A percentile compares a stretch with the other conserved stretches of the same genome.
Conservation (phyloP, 2,113 vertebrate species). For the Cathartes aura region DNA sequence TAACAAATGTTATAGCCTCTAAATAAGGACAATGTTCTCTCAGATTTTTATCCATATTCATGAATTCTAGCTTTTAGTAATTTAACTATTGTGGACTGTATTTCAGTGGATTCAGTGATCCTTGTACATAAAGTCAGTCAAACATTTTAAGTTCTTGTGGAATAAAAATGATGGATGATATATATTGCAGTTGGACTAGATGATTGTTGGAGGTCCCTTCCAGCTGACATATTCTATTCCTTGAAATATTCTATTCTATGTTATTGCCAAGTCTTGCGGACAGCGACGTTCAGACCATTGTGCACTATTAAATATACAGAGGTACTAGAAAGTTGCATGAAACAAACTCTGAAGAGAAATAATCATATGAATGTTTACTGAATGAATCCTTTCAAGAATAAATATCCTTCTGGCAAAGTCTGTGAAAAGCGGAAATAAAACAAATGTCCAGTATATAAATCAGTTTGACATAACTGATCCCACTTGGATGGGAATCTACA, state of each 20-base stretch:
- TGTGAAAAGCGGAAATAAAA: neutral
- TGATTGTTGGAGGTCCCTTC: neutral
- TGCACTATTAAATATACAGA: neutral
- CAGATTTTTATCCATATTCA: neutral
- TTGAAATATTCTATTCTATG: neutral
- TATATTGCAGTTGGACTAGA: neutral
- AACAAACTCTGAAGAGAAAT: neutral
- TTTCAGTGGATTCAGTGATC: neutral
- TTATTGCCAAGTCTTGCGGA: neutral
- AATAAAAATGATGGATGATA: neutral
- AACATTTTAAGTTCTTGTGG: neutral
- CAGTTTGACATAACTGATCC: neutral
- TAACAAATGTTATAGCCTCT: neutral
- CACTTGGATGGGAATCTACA: neutral
- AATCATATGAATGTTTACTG: neutral
- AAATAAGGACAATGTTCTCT: neutral
- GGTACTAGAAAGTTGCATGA: neutral
- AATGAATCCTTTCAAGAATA: neutral
- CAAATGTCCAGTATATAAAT: neutral
- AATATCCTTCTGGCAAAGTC: neutral
- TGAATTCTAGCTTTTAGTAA: neutral
- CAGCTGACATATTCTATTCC: neutral
- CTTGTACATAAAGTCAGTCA: neutral
- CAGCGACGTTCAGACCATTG: neutral
- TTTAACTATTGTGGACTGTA: neutral